Evolutionary conservation across 37 sponge, comb jelly and placozoan genomes (phyloP).

Genomic region (Oscarella lobularis): DNA sequence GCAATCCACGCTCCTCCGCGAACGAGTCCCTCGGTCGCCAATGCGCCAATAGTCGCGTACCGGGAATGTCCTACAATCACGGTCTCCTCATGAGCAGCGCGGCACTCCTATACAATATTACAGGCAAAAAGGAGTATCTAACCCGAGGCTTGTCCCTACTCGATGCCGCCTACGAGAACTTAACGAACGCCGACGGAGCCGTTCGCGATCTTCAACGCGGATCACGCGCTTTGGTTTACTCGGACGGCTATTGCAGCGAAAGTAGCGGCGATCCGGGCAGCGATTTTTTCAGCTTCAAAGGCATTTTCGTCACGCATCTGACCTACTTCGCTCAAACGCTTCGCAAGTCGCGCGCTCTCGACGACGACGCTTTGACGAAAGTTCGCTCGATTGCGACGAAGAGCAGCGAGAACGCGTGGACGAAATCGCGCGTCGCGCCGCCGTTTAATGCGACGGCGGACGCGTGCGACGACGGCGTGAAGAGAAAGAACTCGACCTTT

Average conservation of each 20-base stretch:
- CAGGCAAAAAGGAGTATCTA: conserved; percentile 20
- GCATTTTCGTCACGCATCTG: conserved; percentile 33
- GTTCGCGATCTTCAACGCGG: conserved; percentile 16
- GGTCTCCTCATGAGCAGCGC: conserved; percentile 30
- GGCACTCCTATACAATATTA: conserved; percentile 27
- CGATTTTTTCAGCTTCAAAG: conserved; percentile 32
- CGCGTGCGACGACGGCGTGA: conserved; percentile 5
- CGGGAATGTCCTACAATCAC: conserved; percentile 41
- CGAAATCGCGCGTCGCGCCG: conserved; percentile 15
- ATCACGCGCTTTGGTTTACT: conserved; percentile 3
- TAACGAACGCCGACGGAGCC: conserved; percentile 23
- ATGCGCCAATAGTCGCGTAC: conserved; percentile 1
- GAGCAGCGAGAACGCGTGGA: conserved; percentile 29
- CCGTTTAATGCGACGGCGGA: conserved; percentile 18
- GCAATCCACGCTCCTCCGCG: conserved; percentile 9
- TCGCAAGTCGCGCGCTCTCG: conserved; percentile 5
- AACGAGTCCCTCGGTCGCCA: too few species aligned
- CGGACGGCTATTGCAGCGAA: neutral
- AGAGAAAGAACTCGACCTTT: neutral
- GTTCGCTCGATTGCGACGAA: conserved; percentile 5
- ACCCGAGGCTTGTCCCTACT: conserved; percentile 15
- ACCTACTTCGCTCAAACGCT: conserved; percentile 24
- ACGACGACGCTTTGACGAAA: conserved; percentile 3
- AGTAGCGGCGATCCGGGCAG: conserved; percentile 34
- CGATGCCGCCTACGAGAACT: conserved; percentile 23